phyloP scores from a whole-genome alignment of 2,888 invertebrate species.

The Ichneumon xanthorius region DNA sequence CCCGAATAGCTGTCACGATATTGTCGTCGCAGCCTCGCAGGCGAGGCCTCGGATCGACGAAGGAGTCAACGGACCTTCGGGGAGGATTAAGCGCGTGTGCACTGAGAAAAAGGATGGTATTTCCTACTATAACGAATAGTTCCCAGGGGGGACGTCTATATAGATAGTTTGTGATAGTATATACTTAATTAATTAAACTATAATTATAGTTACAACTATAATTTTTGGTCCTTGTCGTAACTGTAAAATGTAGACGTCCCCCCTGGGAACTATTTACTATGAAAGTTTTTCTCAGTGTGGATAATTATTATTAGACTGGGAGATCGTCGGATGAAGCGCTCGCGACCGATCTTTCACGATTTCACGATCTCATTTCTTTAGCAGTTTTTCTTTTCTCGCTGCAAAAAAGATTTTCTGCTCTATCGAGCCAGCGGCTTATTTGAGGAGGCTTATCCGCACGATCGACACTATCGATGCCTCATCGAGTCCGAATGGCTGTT shows the following conservation, averaged over 20 bases:
- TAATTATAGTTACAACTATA: no score
- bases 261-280: no score
- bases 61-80: slow-evolving; percentile 43
- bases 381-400: slow-evolving; percentile 1
- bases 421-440: slow-evolving; percentile 35
- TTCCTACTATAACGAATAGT: no score
- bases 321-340: neutral
- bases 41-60: slow-evolving; percentile 8
- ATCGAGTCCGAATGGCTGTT: slow-evolving; percentile 22
- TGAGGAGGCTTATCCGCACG: slow-evolving; percentile 40
- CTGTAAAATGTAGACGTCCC: no score
- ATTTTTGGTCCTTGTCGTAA: no score
- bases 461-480: slow-evolving; percentile 48
- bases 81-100: no score
- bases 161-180: no score
- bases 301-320: neutral
- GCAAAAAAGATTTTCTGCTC: neutral
- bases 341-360: neutral
- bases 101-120: no score
- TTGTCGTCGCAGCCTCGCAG: neutral
- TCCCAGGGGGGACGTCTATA: no score
- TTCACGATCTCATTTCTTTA: neutral
- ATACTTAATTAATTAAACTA: no score
- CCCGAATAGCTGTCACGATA: slow-evolving; percentile 18
- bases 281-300: no score